These are phyloP conservation scores for Epirrita christyi DNA, from an alignment of 2,888 invertebrate genomes.

Conservation along the genomic window DNA sequence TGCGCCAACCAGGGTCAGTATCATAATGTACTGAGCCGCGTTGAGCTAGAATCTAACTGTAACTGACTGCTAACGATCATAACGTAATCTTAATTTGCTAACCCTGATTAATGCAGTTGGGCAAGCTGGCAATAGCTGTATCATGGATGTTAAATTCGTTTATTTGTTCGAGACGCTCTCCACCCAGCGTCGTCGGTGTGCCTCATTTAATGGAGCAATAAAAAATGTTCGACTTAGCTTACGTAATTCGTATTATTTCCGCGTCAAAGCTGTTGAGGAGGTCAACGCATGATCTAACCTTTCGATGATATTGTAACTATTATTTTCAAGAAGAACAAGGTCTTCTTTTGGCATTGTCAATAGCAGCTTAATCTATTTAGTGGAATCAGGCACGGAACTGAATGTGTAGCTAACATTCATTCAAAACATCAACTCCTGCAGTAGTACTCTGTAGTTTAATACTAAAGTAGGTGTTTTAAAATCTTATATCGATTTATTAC, in stretches of 20 bases:
- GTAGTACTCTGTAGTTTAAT: no score
- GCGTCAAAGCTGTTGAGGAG: constrained; percentile 71
- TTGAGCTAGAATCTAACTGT: no score
- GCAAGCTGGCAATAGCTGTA: constrained; percentile 51
- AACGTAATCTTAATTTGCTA: no score
- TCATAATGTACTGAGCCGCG: no score
- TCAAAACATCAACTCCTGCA: no score
- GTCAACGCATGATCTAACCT: constrained; percentile 69
- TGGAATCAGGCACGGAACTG: constrained; percentile 4
- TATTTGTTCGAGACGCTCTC: constrained; percentile 73
- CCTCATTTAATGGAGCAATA: constrained; percentile 83
- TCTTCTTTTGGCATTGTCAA: constrained; percentile 33
- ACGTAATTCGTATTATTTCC: constrained; percentile 83
- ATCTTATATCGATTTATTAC: no score
- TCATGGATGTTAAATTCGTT: constrained; percentile 66
- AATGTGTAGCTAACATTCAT: background rate
- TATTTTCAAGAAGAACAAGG: constrained; percentile 41
- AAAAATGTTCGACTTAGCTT: constrained; percentile 83
- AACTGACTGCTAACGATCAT: no score
- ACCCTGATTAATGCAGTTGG: constrained; percentile 9
- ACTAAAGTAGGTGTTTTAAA: no score
- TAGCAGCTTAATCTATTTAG: constrained; percentile 22
- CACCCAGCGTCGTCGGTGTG: constrained; percentile 76
- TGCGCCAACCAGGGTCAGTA: no score
- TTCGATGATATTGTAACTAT: constrained; percentile 44